These are phyloP conservation scores for Phoxinus phoxinus DNA, from an alignment of 2,113 vertebrate genomes.

Conservation along the genomic window DNA sequence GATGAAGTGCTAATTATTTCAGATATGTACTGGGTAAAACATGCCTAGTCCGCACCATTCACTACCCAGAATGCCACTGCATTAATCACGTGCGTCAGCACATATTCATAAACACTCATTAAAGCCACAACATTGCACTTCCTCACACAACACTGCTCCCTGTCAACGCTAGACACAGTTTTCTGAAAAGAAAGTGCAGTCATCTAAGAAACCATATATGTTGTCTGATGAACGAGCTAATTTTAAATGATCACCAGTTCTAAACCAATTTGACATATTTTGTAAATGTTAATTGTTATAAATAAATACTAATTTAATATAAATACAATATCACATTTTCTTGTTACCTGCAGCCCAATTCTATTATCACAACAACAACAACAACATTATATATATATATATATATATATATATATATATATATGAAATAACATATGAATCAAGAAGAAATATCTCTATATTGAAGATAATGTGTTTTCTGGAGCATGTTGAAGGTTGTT, in stretches of 20 bases:
- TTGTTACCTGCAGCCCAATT: background rate
- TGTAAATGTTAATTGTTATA: background rate
- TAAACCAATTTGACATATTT: background rate
- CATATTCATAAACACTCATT: slow-evolving; percentile 42
- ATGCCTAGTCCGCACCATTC: slow-evolving; percentile 35
- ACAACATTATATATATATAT: no score
- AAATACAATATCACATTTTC: background rate
- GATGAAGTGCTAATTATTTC: slow-evolving; percentile 52
- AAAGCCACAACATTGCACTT: slow-evolving; percentile 19
- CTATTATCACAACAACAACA: no score
- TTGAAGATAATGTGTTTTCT: slow-evolving; percentile 1
- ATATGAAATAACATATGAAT: background rate
- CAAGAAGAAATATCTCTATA: background rate
- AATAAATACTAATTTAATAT: no score
- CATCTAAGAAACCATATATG: background rate
- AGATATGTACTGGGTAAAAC: slow-evolving; percentile 40
- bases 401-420: background rate
- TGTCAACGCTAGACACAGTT: background rate
- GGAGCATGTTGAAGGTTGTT: background rate
- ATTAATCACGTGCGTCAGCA: slow-evolving; percentile 48
- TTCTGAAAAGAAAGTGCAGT: background rate
- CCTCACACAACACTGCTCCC: slow-evolving; percentile 1
- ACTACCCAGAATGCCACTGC: slow-evolving; percentile 42
- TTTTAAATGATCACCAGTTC: background rate
- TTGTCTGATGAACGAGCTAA: background rate